A percentile compares a stretch with the other conserved stretches of the same genome.
These are phyloP conservation scores for Callionymus lyra DNA, from an alignment of 2,113 vertebrate species.

Conservation along the genomic window DNA sequence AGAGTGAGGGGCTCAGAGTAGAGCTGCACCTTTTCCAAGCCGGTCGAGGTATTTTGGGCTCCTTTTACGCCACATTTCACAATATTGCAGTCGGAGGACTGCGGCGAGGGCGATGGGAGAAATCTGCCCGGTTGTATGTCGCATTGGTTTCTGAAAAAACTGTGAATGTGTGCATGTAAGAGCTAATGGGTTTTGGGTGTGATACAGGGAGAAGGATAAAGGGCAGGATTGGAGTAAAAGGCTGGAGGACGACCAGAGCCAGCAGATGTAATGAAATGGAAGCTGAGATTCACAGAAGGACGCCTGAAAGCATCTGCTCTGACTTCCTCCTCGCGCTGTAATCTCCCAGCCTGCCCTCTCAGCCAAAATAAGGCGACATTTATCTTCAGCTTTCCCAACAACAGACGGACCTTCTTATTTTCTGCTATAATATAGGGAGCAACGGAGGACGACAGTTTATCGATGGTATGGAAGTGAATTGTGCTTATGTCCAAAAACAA, in stretches of 20 bases:
- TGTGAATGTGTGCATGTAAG: constrained; percentile 25
- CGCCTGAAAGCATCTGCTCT: constrained; percentile 34
- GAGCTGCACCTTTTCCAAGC: too few relatives aligned
- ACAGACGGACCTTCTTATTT: constrained; percentile 42
- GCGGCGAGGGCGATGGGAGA: too few relatives aligned
- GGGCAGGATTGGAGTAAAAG: constrained; percentile 20
- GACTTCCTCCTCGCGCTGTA: constrained; percentile 20
- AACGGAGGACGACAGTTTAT: too few relatives aligned
- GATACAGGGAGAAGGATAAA: constrained; percentile 14
- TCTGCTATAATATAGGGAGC: constrained; percentile 10
- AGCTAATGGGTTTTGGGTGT: constrained; percentile 46
- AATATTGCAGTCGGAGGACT: too few relatives aligned
- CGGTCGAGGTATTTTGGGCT: too few relatives aligned
- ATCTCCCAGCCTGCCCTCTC: constrained; percentile 24
- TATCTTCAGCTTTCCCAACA: constrained; percentile 46
- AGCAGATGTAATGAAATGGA: constrained; percentile 42
- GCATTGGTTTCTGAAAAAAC: too few relatives aligned
- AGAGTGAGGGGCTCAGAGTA: too few relatives aligned
- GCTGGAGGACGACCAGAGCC: constrained; percentile 36
- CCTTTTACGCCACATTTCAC: too few relatives aligned
- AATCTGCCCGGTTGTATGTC: too few relatives aligned
- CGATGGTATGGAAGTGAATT: too few relatives aligned
- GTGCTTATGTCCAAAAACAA: too few relatives aligned
- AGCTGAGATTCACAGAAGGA: constrained; percentile 15
- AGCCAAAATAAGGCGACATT: constrained; percentile 38